Conservation (phyloP, 2,888 invertebrate genomes). For the Synanthedon myopaeformis region DNA sequence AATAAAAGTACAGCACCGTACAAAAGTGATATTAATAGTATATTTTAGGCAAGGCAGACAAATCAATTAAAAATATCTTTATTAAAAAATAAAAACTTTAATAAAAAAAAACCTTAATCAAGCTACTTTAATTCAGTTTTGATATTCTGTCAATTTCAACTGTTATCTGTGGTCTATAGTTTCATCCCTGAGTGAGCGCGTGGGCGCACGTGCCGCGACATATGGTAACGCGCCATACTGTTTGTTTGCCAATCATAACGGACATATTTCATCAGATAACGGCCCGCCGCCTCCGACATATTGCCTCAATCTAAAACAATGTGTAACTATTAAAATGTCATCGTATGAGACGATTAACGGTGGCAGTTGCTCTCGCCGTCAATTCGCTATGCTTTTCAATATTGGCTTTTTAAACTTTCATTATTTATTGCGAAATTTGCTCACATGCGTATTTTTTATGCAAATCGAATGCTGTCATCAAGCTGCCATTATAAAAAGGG, state of each 20-base stretch:
- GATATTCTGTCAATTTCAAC: not conserved
- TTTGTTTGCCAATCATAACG: slow-evolving; percentile 71
- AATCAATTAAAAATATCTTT: too few relatives aligned
- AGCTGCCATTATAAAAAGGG: too few relatives aligned
- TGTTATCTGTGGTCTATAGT: slow-evolving; percentile 28
- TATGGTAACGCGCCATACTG: slow-evolving; percentile 67
- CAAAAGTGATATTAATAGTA: too few relatives aligned
- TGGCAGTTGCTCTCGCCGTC: slow-evolving; percentile 1
- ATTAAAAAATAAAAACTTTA: too few relatives aligned
- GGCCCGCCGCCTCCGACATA: slow-evolving; percentile 55
- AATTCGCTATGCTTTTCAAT: slow-evolving; percentile 45
- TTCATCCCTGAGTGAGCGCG: slow-evolving; percentile 66
- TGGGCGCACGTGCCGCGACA: slow-evolving; percentile 66
- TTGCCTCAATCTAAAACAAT: slow-evolving; percentile 63
- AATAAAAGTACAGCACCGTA: too few relatives aligned
- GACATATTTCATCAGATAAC: slow-evolving; percentile 71
- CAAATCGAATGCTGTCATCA: too few relatives aligned
- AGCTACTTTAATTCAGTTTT: too few relatives aligned
- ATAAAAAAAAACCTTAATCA: not conserved
- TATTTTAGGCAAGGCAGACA: too few relatives aligned
- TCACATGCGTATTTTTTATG: too few relatives aligned
- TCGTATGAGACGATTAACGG: slow-evolving; percentile 18
- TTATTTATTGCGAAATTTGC: not conserved
- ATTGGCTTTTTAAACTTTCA: not conserved
- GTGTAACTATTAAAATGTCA: slow-evolving; percentile 56